These are phyloP conservation scores for Agrochola lota DNA, from an alignment of 2,888 invertebrate genomes.

Conservation along the genomic window DNA sequence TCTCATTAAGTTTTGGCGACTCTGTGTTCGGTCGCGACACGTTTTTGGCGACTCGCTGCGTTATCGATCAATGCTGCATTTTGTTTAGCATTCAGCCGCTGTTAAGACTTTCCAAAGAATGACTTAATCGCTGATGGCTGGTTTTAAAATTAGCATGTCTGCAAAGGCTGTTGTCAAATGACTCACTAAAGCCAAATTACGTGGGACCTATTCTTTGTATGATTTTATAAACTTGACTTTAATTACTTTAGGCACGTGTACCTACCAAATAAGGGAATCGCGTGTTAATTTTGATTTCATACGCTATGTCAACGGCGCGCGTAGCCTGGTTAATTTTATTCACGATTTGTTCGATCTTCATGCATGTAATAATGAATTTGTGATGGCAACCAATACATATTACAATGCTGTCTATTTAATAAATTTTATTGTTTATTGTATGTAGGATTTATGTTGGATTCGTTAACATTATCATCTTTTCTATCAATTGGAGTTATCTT, in stretches of 20 bases:
- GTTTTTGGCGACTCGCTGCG: not conserved
- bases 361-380: not conserved
- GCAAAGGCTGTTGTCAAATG: conserved; percentile 1
- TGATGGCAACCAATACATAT: not conserved
- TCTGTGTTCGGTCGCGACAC: not conserved
- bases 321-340: conserved; percentile 18
- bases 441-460: not conserved
- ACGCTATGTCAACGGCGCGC: conserved; percentile 9
- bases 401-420: not conserved
- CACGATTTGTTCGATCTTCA: conserved; percentile 10
- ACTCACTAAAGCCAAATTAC: conserved; percentile 29
- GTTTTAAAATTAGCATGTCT: not conserved
- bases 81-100: not conserved
- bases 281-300: conserved; percentile 19
- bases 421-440: not conserved
- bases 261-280: conserved; percentile 6
- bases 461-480: not conserved
- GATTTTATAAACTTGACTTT: conserved; percentile 8
- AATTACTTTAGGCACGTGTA: conserved; percentile 1
- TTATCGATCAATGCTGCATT: not conserved
- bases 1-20: not conserved
- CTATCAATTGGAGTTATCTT: not conserved
- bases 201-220: conserved; percentile 2
- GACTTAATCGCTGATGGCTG: not conserved
- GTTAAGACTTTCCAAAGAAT: not conserved